A percentile compares a stretch with the other conserved stretches of the same genome.
phyloP scores from a whole-genome alignment of 1,140 invertebrate genomes.

The Trichonephila clavipes region DNA sequence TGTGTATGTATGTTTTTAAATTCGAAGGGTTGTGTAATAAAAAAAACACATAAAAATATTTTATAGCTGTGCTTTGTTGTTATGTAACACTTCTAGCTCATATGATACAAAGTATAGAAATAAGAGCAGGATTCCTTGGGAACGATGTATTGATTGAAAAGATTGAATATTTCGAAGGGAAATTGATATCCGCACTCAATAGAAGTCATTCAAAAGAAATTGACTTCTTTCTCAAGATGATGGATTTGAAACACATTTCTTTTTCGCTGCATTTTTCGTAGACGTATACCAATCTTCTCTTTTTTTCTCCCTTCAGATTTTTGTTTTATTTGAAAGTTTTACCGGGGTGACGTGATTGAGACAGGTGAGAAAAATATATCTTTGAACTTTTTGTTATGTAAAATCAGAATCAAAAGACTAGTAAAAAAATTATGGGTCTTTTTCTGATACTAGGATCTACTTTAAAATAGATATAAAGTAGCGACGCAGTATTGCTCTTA shows the following conservation, averaged over 20 bases:
- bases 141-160: not conserved
- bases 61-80: too few relatives aligned
- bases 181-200: conserved; percentile 1
- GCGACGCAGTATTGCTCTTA: too few relatives aligned
- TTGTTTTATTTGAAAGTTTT: not conserved
- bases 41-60: too few relatives aligned
- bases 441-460: too few relatives aligned
- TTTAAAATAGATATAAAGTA: too few relatives aligned
- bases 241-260: conserved; percentile 1
- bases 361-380: not conserved
- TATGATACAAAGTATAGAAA: too few relatives aligned
- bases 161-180: not conserved
- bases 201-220: not conserved
- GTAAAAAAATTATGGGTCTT: too few relatives aligned
- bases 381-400: not conserved
- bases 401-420: too few relatives aligned
- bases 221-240: not conserved
- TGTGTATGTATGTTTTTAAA: too few relatives aligned
- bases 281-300: not conserved
- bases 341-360: not conserved
- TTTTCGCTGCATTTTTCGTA: not conserved
- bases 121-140: too few relatives aligned
- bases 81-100: too few relatives aligned
- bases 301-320: not conserved
- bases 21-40: too few relatives aligned